Evolutionary conservation across 2,113 vertebrate species (phyloP).

Genomic region (Boleophthalmus pectinirostris): DNA sequence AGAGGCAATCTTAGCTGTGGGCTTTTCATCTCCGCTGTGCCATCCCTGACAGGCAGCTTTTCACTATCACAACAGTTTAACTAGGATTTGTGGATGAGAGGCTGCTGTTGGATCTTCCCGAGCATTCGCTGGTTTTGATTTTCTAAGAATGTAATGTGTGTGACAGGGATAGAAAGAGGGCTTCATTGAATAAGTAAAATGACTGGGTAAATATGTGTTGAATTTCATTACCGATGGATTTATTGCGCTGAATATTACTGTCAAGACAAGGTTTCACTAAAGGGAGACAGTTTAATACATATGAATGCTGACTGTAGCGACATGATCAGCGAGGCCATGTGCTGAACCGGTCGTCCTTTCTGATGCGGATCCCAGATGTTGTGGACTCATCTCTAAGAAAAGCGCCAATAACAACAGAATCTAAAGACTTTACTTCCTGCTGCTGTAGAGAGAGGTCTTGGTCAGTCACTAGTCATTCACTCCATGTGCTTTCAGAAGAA

Average conservation of each 20-base stretch:
- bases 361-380: conserved; percentile 77
- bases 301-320: conserved; percentile 34
- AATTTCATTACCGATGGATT: conserved; percentile 35
- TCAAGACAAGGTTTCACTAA: conserved; percentile 28
- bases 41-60: conserved; percentile 59
- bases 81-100: conserved; percentile 52
- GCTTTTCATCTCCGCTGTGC: conserved; percentile 57
- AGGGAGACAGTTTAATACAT: conserved; percentile 37
- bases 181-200: conserved; percentile 30
- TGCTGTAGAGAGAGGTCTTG: conserved; percentile 50
- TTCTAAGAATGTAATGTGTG: conserved; percentile 39
- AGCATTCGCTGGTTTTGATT: conserved; percentile 44
- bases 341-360: conserved; percentile 42
- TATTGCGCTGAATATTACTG: conserved; percentile 27
- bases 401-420: conserved; percentile 56
- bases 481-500: conserved; percentile 65
- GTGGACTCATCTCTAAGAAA: conserved; percentile 56
- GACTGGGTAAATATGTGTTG: conserved; percentile 34
- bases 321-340: conserved; percentile 13
- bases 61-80: conserved; percentile 60
- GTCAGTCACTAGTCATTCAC: conserved; percentile 56
- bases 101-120: conserved; percentile 29
- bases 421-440: conserved; percentile 65
- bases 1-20: conserved; percentile 61
- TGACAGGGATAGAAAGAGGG: conserved; percentile 35